These are phyloP conservation scores for Phyllotreta striolata DNA, from an alignment of 2,888 invertebrate species.

Conservation along the genomic window DNA sequence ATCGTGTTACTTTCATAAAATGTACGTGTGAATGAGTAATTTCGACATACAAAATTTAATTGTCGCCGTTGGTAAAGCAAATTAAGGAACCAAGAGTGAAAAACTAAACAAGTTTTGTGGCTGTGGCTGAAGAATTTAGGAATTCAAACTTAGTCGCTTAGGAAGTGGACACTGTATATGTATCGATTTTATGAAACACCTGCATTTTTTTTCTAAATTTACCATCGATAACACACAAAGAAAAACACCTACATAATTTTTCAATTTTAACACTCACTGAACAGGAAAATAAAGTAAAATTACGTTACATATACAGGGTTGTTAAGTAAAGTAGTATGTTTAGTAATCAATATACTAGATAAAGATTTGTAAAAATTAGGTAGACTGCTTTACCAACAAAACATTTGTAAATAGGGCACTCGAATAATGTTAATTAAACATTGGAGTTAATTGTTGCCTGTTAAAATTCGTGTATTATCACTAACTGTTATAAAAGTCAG, in stretches of 20 bases:
- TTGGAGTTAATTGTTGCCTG: constrained; percentile 52
- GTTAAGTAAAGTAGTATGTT: too few relatives aligned
- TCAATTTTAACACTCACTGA: too few relatives aligned
- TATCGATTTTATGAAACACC: not conserved
- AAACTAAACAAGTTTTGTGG: constrained; percentile 19
- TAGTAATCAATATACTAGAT: too few relatives aligned
- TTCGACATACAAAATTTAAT: constrained; percentile 24
- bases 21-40: constrained; percentile 36
- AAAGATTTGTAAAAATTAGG: not conserved
- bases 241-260: too few relatives aligned
- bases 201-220: too few relatives aligned
- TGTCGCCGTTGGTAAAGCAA: constrained; percentile 28
- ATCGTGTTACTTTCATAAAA: too few relatives aligned
- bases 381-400: constrained; percentile 26
- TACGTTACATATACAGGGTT: too few relatives aligned
- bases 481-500: constrained; percentile 47
- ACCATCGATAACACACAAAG: too few relatives aligned
- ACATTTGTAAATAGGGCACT: constrained; percentile 51
- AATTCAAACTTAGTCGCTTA: constrained; percentile 11
- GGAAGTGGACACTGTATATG: constrained; percentile 1
- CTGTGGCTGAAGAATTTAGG: constrained; percentile 28
- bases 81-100: constrained; percentile 18
- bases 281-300: too few relatives aligned
- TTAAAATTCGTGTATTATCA: constrained; percentile 48
- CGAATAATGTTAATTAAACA: constrained; percentile 50